Evolutionary conservation across 53 echinoderm and acorn worm species (phyloP).

Genomic region (Paracentrotus lividus): DNA sequence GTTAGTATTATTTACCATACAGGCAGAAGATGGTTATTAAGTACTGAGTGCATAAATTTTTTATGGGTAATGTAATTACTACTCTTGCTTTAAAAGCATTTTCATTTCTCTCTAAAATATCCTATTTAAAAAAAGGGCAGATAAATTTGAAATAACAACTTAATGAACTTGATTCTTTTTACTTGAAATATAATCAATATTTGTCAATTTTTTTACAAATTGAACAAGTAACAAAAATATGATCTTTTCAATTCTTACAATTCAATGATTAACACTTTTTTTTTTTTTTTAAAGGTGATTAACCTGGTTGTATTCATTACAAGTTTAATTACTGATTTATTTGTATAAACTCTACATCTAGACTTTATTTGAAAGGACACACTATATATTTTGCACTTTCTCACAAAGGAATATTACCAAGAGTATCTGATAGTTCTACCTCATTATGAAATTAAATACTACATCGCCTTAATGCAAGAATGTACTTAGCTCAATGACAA

Average conservation of each 20-base stretch:
- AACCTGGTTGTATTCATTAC: neutral
- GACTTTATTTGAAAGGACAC: neutral
- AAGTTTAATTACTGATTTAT: neutral
- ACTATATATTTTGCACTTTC: neutral
- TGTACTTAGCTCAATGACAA: no score
- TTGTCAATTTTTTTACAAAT: no score
- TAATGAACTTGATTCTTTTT: no score
- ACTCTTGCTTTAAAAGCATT: conserved; percentile 7
- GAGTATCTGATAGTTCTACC: conserved; percentile 8
- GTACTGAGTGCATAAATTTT: neutral
- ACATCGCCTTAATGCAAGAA: no score
- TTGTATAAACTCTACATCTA: neutral
- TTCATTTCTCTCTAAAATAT: no score
- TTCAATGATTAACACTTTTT: neutral
- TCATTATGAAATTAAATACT: neutral
- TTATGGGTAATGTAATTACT: neutral
- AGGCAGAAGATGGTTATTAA: neutral
- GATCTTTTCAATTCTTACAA: no score
- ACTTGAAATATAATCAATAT: no score
- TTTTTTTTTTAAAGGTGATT: no score
- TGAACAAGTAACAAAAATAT: no score
- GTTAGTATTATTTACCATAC: neutral
- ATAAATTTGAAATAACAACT: no score
- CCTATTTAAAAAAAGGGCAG: no score
- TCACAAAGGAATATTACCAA: neutral